Conservation (phyloP, 2,888 invertebrate genomes). For the Heterodera filipjevi region DNA sequence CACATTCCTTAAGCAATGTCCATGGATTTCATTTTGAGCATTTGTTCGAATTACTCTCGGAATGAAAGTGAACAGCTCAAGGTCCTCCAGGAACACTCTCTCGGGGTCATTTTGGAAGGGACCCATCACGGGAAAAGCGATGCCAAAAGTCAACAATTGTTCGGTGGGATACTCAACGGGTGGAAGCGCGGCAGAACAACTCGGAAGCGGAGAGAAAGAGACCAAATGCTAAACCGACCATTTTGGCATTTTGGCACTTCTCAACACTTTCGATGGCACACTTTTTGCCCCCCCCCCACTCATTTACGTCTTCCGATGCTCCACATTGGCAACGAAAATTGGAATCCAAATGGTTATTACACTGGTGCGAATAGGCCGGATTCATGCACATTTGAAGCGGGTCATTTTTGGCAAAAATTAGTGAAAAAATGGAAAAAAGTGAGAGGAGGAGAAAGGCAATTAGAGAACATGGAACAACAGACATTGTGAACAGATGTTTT, state of each 20-base stretch:
- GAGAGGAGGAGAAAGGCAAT: neutral
- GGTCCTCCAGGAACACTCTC: constrained; percentile 22
- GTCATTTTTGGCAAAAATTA: neutral
- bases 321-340: neutral
- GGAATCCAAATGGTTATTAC: neutral
- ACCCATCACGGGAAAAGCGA: constrained; percentile 18
- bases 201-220: neutral
- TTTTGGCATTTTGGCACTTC: neutral
- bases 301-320: neutral
- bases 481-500: too few species aligned
- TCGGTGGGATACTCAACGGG: neutral
- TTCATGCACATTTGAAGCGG: constrained; percentile 1
- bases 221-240: neutral
- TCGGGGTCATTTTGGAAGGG: constrained; percentile 24
- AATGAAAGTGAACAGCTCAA: constrained; percentile 25
- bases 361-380: neutral
- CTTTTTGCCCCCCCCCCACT: neutral
- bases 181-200: neutral
- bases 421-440: constrained; percentile 10
- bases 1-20: constrained; percentile 4
- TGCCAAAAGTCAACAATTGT: constrained; percentile 25
- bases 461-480: neutral
- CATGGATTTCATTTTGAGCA: neutral
- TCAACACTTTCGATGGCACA: too few species aligned
- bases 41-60: constrained; percentile 12